phyloP scores from a whole-genome alignment of 2,888 invertebrate species.

The Drosophila recens region DNA sequence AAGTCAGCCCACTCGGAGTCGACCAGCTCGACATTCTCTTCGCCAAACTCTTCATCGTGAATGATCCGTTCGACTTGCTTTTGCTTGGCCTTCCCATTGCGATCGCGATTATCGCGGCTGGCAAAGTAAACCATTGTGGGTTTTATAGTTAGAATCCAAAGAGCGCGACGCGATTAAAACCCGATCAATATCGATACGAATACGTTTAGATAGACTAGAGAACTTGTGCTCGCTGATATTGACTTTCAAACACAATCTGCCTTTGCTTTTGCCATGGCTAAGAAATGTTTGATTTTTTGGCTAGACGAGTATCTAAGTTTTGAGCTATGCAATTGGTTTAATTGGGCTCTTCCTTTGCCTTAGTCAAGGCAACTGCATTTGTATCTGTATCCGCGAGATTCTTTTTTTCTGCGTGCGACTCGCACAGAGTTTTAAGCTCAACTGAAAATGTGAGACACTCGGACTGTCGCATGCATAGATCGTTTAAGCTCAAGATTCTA shows the following conservation, averaged over 20 bases:
- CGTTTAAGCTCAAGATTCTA: constrained; percentile 66
- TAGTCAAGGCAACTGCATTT: constrained; percentile 26
- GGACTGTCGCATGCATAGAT: constrained; percentile 41
- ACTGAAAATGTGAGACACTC: constrained; percentile 59
- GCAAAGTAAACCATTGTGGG: constrained; percentile 68
- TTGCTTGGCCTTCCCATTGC: constrained; percentile 59
- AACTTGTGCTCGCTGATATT: constrained; percentile 1
- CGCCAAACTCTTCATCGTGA: constrained; percentile 85
- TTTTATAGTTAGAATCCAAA: background rate
- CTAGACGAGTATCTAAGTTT: constrained; percentile 2
- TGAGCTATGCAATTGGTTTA: constrained; percentile 46
- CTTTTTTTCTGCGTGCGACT: constrained; percentile 54
- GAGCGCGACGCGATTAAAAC: constrained; percentile 8
- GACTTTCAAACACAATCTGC: constrained; percentile 24
- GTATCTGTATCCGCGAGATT: constrained; percentile 30
- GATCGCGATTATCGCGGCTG: constrained; percentile 72
- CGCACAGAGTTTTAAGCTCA: constrained; percentile 64
- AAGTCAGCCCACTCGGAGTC: constrained; percentile 85
- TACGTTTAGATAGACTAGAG: constrained; percentile 14
- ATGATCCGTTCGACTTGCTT: constrained; percentile 78
- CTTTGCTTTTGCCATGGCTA: constrained; percentile 37
- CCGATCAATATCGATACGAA: constrained; percentile 32
- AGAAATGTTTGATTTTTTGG: constrained; percentile 8
- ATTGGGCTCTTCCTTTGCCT: constrained; percentile 52
- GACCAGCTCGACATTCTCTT: constrained; percentile 84